Base-by-base conservation (phyloP, 2,797 vertebrate species). In the Melanotaenia boesemani region DNA sequence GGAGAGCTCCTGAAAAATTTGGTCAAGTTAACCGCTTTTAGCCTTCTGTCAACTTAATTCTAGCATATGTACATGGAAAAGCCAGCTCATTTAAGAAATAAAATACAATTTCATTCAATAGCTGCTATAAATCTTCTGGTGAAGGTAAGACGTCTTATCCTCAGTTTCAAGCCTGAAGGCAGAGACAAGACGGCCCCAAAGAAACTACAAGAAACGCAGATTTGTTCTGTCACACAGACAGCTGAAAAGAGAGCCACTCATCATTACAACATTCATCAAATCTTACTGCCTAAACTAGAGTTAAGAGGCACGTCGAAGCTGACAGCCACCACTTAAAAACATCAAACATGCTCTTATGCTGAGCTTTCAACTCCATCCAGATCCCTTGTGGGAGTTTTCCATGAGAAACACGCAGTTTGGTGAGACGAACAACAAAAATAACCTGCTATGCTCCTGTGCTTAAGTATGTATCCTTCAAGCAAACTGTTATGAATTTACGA, bases 321-420 rank as follows among this genome's bases (percentile, higher is more conserved):
- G 87, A 93, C 88, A 91, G 84, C 85, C 84, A 22, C 63, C 83
- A 88, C 90, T 93, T 93, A 88, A 74, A 81, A 67, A 72, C 77
- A 75, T 89, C 88, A 87, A 86, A 84, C 81, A 54, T 55, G 63
- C 58, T 86, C 78, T 79, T 64, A 67, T 57, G 18, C 64, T 20
- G 52, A 57, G 77, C 76, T 72, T 70, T 79, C 67, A 72, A 50
- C 73, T 76, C 78, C 70, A 34, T 82, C 71, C 76, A 75, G 68
- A 79, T 59, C 78, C 79, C 70, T 39, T 30, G 28, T 83, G 74
- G 72, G 78, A 74, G 63, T 76, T 74, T 75, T 80, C 71, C 46
- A 64, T 26, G 63, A 76, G 46, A 74, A 82, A 84, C 11, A 56
- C 46, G 36, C 32, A 41, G 65, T 76, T 76, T 62, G 63, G 54